These are phyloP conservation scores for Spea bombifrons DNA, from an alignment of 2,113 vertebrate species.

Conservation along the genomic window DNA sequence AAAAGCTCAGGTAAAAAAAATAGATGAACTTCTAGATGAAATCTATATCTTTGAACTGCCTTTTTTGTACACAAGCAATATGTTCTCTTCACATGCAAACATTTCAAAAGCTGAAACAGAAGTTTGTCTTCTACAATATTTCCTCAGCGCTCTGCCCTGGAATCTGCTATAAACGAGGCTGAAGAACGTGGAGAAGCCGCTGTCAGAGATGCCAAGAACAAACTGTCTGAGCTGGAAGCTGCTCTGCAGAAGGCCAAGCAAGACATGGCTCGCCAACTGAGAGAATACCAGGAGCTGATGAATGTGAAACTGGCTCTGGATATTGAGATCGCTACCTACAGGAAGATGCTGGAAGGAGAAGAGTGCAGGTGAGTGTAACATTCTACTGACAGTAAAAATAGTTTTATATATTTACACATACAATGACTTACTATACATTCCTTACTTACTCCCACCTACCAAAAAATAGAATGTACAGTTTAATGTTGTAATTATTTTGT, in stretches of 20 bases:
- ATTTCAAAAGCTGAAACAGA: too few relatives aligned
- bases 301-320: conserved; percentile 72
- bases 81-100: too few relatives aligned
- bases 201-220: conserved; percentile 35
- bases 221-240: conserved; percentile 57
- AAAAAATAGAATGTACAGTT: too few relatives aligned
- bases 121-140: background rate
- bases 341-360: conserved; percentile 75
- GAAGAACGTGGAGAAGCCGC: conserved; percentile 49
- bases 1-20: conserved; percentile 15
- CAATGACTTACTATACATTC: too few relatives aligned
- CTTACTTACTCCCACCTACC: too few relatives aligned
- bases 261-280: conserved; percentile 59
- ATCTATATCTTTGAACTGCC: too few relatives aligned
- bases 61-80: too few relatives aligned
- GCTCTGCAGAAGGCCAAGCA: conserved; percentile 59
- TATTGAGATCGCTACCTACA: conserved; percentile 62
- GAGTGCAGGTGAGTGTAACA: conserved; percentile 61
- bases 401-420: too few relatives aligned
- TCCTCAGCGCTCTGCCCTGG: conserved; percentile 55
- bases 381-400: background rate
- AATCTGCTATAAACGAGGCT: conserved; percentile 31
- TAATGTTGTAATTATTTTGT: background rate
- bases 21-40: too few relatives aligned
- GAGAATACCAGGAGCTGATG: conserved; percentile 67